Evolutionary conservation across 2,113 vertebrate genomes (phyloP), one percentile per base, ranked within the genome.

Genomic region (Anas platyrhynchos): DNA sequence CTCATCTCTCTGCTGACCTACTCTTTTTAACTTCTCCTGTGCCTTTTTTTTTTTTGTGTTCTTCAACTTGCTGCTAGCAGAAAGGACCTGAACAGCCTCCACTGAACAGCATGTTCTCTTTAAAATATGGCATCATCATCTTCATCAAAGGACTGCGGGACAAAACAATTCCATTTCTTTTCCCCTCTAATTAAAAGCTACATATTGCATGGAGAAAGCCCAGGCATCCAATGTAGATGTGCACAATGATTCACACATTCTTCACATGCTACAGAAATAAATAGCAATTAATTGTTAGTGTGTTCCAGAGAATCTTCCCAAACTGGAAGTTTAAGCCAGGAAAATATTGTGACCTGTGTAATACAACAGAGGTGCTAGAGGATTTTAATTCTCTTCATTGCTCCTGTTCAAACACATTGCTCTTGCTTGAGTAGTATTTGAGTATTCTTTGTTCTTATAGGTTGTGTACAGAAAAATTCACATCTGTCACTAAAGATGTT

Each of bases 251-350:
- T 79, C 44, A 73, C 14, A 3, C 9, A 1, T 76, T 69, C 1
- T 3, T 72, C 36, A 66, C 16, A 18, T 44, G 48, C 12, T 82
- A n/a, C 44, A 80, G 66, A 85, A 80, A 79, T 72, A 75, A 72
- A 32, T 29, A 84, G 46, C 50, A 86, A 18, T 86, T 92, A 94
- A 46, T 58, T 44, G 25, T 58, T 91, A 31, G 71, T 89, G 48
- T 74, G 13, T 89, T 92, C 5, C 15, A 63, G 56, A 79, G 54
- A 86, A 55, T 80, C 63, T 67, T 95, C 56, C 41, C 54, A 84
- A 72, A 78, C 29, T 63, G 65, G 31, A 77, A 65, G n/a, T 82
- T 46, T 22, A 65, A 87, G 48, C 31, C 14, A 13, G 75, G 72
- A 69, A 69, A 1, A 10, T 73, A 52, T 25, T 86, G 9, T 15